phyloP scores from a whole-genome alignment of 2,113 vertebrate genomes.

The Phyllostomus hastatus region DNA sequence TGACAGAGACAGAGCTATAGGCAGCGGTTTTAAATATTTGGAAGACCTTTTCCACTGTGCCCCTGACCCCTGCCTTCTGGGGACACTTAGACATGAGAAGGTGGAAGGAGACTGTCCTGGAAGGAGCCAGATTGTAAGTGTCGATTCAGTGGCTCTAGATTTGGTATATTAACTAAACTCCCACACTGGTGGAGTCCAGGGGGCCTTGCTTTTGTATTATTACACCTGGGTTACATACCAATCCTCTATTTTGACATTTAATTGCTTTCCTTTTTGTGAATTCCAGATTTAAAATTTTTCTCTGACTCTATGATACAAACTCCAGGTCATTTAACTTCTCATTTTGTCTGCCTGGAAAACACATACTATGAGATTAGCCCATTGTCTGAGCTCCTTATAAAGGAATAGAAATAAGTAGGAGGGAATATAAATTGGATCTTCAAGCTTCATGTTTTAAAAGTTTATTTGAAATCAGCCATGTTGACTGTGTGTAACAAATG shows the following conservation, averaged over 20 bases:
- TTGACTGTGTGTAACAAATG: neutral
- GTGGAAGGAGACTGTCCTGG: neutral
- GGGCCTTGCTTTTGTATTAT: neutral
- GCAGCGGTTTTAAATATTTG: neutral
- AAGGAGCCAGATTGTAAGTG: neutral
- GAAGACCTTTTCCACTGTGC: neutral
- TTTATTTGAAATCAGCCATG: neutral
- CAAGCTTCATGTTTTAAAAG: neutral
- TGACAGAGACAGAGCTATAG: neutral
- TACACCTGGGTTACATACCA: neutral
- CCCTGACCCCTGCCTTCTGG: neutral
- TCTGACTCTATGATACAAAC: neutral
- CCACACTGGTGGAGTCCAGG: neutral
- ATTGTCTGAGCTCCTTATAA: neutral
- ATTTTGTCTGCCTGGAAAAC: neutral
- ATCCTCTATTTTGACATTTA: constrained; percentile 4
- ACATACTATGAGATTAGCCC: neutral
- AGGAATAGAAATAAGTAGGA: neutral
- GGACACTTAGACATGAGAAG: neutral
- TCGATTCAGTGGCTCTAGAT: neutral
- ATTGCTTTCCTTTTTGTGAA: neutral
- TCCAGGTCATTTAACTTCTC: neutral
- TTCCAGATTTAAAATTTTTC: constrained; percentile 3
- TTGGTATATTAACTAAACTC: neutral
- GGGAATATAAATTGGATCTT: neutral